Evolutionary conservation across 2,797 vertebrate species (phyloP), one percentile per base, ranked within the genome.

Genomic region (Onychomys leucogaster): DNA sequence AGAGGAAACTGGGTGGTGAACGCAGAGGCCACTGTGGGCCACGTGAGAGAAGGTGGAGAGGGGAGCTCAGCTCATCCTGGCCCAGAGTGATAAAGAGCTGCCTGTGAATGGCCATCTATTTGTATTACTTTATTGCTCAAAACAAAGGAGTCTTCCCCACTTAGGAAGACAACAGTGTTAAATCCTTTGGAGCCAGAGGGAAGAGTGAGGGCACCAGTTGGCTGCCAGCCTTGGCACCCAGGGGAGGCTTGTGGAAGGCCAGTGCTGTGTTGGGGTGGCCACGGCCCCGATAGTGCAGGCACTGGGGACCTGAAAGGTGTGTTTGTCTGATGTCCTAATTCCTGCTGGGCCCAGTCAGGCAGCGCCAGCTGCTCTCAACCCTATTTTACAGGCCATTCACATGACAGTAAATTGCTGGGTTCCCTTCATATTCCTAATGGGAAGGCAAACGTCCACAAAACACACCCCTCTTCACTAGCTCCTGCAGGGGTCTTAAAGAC

Each of bases 111-210:
- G 96, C 96, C 94, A 94, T 95, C 92, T 25, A 90, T 93, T 95
- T 87, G 52, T 81, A 94, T 85, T 65, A 95, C 67, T 97, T 98
- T 98, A 98, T 98, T 98, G 97, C 98, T 98, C 95, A 89, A 96
- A 94, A 96, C 94, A 91, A 83, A 81, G 4, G 78, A 85, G 80
- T 97, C 75, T 82, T n/a, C 27, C 25, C 90, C 95, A 91, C 46
- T 96, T 96, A 83, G 96, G 96, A 98, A 98, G 98, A 97, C 96
- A 91, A 94, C 69, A 49, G 96, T 90, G 83, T 97, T 76, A 92
- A 87, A 87, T 61, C 75, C 90, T 90, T 92, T 34, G 41, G 92
- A 94, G 93, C 85, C 96, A 97, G 86, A 0, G 63, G 95, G 69
- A 67, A 78, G 96, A 55, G 90, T 91, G 69, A 94, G 94, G 85